Percentiles rank a stretch among this genome's conserved stretches.
Evolutionary conservation across 2,888 invertebrate species (phyloP).

Genomic region (Acanthoscelides obtectus): DNA sequence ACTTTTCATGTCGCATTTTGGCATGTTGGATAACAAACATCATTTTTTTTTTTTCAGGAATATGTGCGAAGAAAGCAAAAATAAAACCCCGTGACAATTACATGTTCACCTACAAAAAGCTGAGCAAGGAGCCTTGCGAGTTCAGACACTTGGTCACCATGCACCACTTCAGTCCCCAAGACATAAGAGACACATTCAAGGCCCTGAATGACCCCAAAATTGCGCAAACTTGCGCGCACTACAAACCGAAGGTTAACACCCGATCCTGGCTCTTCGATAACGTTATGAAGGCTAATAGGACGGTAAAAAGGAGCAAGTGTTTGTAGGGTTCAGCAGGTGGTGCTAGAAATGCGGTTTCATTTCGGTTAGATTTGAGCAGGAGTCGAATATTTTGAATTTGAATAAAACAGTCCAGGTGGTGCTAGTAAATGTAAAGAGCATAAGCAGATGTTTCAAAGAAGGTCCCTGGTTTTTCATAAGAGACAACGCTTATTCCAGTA

Average conservation of each 20-base stretch:
- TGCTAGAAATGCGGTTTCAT: neutral
- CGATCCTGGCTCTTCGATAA: neutral
- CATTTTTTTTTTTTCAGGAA: constrained; percentile 20
- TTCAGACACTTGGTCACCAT: constrained; percentile 23
- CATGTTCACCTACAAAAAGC: constrained; percentile 20
- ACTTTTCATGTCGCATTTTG: neutral
- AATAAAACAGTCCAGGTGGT: no score
- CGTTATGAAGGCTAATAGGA: neutral
- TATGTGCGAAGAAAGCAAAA: constrained; percentile 25
- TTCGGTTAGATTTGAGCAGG: neutral
- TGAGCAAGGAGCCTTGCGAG: constrained; percentile 21
- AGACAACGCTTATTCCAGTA: no score
- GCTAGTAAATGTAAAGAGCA: no score
- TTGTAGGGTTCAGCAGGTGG: neutral
- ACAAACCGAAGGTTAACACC: neutral
- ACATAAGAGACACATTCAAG: constrained; percentile 16
- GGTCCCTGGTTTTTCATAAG: no score
- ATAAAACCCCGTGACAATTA: constrained; percentile 19
- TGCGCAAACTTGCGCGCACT: constrained; percentile 1
- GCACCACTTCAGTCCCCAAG: constrained; percentile 23
- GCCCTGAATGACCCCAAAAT: constrained; percentile 1
- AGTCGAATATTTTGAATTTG: no score
- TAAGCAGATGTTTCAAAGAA: no score
- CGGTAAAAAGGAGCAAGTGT: neutral
- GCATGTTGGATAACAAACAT: no score